phyloP scores from a whole-genome alignment of 2,113 vertebrate genomes.

The Vidua chalybeata region DNA sequence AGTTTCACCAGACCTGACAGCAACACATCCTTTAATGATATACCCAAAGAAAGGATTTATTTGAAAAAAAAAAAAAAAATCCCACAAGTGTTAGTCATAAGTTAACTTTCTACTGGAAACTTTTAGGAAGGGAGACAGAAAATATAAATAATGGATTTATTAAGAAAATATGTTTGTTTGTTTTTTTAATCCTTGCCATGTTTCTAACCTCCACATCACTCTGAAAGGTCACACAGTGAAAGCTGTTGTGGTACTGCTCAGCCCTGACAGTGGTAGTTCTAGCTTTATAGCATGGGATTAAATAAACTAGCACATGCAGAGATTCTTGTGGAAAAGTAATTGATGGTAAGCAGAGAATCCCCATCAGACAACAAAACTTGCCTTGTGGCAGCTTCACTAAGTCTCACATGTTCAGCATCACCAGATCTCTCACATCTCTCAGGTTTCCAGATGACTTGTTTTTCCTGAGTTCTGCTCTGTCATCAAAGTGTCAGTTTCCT shows the following conservation, averaged over 20 bases:
- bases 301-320: neutral
- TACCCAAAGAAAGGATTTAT: constrained; percentile 15
- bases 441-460: neutral
- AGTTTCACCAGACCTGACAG: constrained; percentile 42
- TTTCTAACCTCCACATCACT: neutral
- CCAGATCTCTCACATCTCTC: neutral
- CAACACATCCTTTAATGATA: constrained; percentile 32
- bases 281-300: neutral
- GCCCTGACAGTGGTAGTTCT: neutral
- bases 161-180: neutral
- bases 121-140: neutral
- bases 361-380: neutral
- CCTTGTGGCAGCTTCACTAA: neutral
- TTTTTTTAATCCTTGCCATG: neutral
- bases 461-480: neutral
- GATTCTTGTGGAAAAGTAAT: neutral
- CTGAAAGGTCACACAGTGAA: neutral
- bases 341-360: neutral
- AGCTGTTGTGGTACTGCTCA: neutral
- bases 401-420: neutral
- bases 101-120: constrained; percentile 13
- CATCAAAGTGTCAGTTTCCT: neutral
- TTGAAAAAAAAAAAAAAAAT: neutral
- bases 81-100: neutral
- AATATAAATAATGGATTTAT: constrained; percentile 10